Percentiles rank a stretch among this genome's conserved stretches.
phyloP scores from a whole-genome alignment of 2,113 vertebrate genomes.

The Scomber scombrus region DNA sequence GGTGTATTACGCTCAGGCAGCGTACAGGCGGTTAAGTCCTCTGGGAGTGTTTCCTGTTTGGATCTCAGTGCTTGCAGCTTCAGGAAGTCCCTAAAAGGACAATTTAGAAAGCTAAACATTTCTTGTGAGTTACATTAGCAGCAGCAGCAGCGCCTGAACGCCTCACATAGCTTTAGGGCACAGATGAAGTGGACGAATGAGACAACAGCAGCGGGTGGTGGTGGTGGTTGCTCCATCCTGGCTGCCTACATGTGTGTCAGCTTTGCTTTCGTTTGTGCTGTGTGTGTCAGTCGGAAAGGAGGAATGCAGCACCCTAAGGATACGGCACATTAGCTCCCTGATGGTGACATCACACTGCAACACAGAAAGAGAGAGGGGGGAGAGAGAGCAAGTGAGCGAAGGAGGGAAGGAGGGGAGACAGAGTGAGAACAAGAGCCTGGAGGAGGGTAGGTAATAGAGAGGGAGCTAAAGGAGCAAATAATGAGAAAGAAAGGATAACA shows the following conservation, averaged over 20 bases:
- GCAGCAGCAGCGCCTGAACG: neutral
- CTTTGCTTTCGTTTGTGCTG: constrained; percentile 44
- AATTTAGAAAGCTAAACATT: constrained; percentile 36
- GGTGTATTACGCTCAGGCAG: constrained; percentile 10
- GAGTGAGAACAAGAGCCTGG: constrained; percentile 35
- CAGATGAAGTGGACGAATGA: constrained; percentile 21
- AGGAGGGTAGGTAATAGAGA: constrained; percentile 38
- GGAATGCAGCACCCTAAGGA: constrained; percentile 65
- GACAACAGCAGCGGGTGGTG: neutral
- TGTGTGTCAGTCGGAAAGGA: constrained; percentile 29
- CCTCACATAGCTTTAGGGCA: neutral
- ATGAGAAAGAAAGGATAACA: neutral
- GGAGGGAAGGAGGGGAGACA: constrained; percentile 32
- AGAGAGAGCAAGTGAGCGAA: neutral
- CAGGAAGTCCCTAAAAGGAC: constrained; percentile 57
- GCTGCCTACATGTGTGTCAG: constrained; percentile 24
- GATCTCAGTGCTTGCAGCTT: constrained; percentile 28
- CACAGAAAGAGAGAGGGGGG: constrained; percentile 33
- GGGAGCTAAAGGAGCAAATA: constrained; percentile 11
- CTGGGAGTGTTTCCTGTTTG: constrained; percentile 61
- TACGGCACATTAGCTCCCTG: constrained; percentile 66
- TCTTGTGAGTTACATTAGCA: constrained; percentile 7
- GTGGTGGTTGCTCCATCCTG: constrained; percentile 12
- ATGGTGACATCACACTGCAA: constrained; percentile 76
- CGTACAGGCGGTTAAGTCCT: constrained; percentile 20